Percentiles rank a stretch among this genome's conserved stretches.
phyloP scores from a whole-genome alignment of 2,888 invertebrate genomes.

The Tryphoninae sp. region DNA sequence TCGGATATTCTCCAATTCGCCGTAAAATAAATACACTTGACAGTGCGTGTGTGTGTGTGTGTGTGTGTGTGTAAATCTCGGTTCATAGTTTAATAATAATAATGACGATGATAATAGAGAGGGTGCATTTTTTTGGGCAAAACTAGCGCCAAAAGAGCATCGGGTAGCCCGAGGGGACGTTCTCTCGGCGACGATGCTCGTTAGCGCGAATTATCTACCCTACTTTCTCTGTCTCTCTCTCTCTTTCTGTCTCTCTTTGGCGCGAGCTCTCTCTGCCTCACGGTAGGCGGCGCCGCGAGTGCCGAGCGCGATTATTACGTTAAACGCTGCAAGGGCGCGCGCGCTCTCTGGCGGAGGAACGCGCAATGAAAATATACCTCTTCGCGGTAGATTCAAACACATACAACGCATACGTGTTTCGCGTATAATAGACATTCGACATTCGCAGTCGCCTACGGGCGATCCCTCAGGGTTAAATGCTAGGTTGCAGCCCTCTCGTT shows the following conservation, averaged over 20 bases:
- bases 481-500: neutral
- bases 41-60: neutral
- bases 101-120: conserved; percentile 23
- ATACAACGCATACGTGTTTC: conserved; percentile 1
- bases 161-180: conserved; percentile 55
- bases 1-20: conserved; percentile 4
- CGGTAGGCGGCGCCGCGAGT: conserved; percentile 59
- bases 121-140: conserved; percentile 32
- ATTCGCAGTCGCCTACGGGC: neutral
- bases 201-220: conserved; percentile 63
- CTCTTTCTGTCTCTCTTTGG: neutral
- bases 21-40: neutral
- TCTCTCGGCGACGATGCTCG: conserved; percentile 51
- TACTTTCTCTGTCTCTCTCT: conserved; percentile 7
- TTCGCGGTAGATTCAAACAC: neutral
- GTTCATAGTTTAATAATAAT: conserved; percentile 40
- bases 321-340: conserved; percentile 54
- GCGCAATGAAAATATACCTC: conserved; percentile 5
- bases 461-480: neutral
- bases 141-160: conserved; percentile 11
- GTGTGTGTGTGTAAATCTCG: neutral
- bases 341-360: neutral
- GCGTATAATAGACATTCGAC: neutral
- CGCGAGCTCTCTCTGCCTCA: conserved; percentile 1
- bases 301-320: conserved; percentile 62